Conservation (phyloP, 2,113 vertebrate genomes). For the Hirundichthys speculiger region DNA sequence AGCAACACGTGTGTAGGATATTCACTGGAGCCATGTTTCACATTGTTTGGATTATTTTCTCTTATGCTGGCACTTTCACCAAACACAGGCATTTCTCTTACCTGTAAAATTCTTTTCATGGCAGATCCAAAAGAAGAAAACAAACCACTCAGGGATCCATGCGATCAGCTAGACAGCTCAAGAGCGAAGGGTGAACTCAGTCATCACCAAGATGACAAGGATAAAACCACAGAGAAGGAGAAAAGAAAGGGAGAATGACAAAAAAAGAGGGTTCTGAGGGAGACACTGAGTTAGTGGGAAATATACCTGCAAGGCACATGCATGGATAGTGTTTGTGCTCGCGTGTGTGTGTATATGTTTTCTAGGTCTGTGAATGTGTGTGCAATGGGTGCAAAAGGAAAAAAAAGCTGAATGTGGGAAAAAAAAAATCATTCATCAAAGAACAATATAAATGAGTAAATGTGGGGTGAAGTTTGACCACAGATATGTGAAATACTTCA, state of each 20-base stretch:
- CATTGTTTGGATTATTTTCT: not conserved
- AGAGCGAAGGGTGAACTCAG: conserved; percentile 14
- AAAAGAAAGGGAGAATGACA: conserved; percentile 53
- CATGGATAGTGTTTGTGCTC: conserved; percentile 27
- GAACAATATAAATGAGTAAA: conserved; percentile 37
- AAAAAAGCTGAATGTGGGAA: conserved; percentile 9
- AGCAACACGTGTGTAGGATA: conserved; percentile 28
- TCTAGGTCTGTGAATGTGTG: conserved; percentile 39
- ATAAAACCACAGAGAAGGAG: conserved; percentile 31
- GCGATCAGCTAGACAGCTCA: conserved; percentile 13
- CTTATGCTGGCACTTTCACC: not conserved
- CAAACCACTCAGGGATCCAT: conserved; percentile 20
- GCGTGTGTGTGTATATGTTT: conserved; percentile 39
- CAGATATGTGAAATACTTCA: conserved; percentile 16
- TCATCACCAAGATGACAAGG: conserved; percentile 5
- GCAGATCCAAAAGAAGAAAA: conserved; percentile 40
- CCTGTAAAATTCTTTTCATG: conserved; percentile 6
- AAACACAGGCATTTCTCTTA: not conserved
- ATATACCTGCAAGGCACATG: conserved; percentile 13
- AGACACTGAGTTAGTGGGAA: conserved; percentile 11
- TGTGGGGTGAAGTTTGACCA: conserved; percentile 22
- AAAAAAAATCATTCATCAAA: conserved; percentile 8
- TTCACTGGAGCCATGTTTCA: not conserved
- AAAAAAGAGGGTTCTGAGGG: conserved; percentile 2
- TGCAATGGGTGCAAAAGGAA: conserved; percentile 8